Conservation (phyloP, 2,797 vertebrate species). For the Spinibarbus caldwelli region DNA sequence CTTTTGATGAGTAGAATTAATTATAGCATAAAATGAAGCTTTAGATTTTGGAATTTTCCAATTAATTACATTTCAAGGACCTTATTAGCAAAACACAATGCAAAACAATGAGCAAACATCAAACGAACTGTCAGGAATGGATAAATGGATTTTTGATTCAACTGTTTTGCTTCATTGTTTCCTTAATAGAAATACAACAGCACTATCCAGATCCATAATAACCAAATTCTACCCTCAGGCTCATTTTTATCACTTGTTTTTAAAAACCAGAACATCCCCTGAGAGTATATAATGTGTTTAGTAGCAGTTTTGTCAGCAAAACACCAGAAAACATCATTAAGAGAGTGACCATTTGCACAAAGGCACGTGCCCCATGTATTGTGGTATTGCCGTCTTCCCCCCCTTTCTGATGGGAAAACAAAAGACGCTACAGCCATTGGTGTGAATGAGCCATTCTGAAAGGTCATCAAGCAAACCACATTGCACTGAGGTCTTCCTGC, state of each 20-base stretch:
- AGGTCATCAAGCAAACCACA: slow-evolving; percentile 1
- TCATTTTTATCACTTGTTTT: slow-evolving; percentile 28
- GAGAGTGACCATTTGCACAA: neutral
- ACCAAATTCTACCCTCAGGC: slow-evolving; percentile 6
- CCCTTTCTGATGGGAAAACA: neutral
- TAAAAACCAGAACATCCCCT: slow-evolving; percentile 12
- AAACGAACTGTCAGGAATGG: slow-evolving; percentile 24
- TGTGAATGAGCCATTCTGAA: slow-evolving; percentile 36
- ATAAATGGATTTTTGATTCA: slow-evolving; percentile 36
- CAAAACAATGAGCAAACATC: slow-evolving; percentile 25
- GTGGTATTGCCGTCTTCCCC: neutral
- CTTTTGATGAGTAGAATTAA: slow-evolving; percentile 26
- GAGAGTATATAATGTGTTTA: neutral
- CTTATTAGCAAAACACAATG: slow-evolving; percentile 21
- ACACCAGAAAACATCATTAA: slow-evolving; percentile 16
- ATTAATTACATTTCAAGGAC: neutral
- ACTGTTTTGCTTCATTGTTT: slow-evolving; percentile 28
- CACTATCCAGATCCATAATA: neutral
- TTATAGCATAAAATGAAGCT: neutral
- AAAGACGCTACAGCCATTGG: slow-evolving; percentile 4
- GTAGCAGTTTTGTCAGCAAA: slow-evolving; percentile 8
- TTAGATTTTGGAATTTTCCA: slow-evolving; percentile 18
- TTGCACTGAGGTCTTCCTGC: slow-evolving; percentile 28
- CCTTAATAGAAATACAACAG: neutral
- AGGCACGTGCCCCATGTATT: neutral